Evolutionary conservation across 2,113 vertebrate species (phyloP), one percentile per base, ranked within the genome.

Genomic region (Bos taurus): DNA sequence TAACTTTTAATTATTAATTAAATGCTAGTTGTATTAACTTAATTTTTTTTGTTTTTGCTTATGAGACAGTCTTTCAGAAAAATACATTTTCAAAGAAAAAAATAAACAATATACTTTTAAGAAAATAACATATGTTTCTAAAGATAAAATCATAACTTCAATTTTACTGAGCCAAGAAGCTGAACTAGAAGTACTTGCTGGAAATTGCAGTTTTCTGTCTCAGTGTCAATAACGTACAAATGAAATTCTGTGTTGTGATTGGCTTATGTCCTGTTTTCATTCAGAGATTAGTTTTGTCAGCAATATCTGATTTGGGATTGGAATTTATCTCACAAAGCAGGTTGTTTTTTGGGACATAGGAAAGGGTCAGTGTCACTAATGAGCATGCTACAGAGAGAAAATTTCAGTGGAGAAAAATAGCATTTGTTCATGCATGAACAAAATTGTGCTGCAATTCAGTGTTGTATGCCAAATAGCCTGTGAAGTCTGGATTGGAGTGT

Each of bases 201-300:
- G 98, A 98, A 98, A 94, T 19, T 1, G 84, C 33, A 15, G 94
- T 98, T 94, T 94, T 94, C 88, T 80, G 0, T 52, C 56, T 95
- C 84, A 90, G 80, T 48, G n/a, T 98, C 91, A 93, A 85, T 85
- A 98, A 97, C 95, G 94, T 97, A 96, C 6, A 82, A 98, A 98
- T 95, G 90, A 12, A 0, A 36, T 14, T 14, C 97, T 77, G 2
- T 0, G n/a, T 95, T 80, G 7, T 56, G 98, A 99, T 99, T 99
- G 99, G 99, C 98, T 97, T 90, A 98, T 97, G 89, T 40, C 56
- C 90, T 59, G 92, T 98, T 98, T 99, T 98, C 71, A 13, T 97
- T 99, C 97, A 82, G 96, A 98, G 98, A 97, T 99, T 98, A 98
- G 98, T 98, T 97, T 96, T 1, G 86, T 78, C 40, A 88, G 77